Percentiles rank a stretch among this genome's conserved stretches.
phyloP scores from a whole-genome alignment of 2,113 vertebrate genomes.

The Larimichthys crocea region DNA sequence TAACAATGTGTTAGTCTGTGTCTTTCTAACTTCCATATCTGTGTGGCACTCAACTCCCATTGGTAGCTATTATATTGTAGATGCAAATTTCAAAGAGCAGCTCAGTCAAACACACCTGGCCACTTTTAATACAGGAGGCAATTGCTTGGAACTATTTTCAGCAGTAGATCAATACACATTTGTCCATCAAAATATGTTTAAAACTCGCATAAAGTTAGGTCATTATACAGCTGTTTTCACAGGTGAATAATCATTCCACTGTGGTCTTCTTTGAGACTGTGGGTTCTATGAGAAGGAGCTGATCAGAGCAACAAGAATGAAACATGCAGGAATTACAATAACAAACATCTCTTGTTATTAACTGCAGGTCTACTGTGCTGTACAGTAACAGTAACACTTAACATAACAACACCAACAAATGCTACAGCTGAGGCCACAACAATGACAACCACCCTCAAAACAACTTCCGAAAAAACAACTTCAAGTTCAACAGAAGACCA shows the following conservation, averaged over 20 bases:
- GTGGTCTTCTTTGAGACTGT: not conserved
- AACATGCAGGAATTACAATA: too few relatives aligned
- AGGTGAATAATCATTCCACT: not conserved
- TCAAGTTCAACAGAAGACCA: not conserved
- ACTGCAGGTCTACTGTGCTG: conserved; percentile 47
- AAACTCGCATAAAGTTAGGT: not conserved
- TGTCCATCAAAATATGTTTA: too few relatives aligned
- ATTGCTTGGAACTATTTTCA: not conserved
- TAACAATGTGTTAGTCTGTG: not conserved
- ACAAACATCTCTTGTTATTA: not conserved
- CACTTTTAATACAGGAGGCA: not conserved
- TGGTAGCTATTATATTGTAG: too few relatives aligned
- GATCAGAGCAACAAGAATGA: not conserved
- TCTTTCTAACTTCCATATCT: not conserved
- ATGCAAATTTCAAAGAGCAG: too few relatives aligned
- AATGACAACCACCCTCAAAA: too few relatives aligned
- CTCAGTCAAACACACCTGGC: too few relatives aligned
- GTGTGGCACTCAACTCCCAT: too few relatives aligned
- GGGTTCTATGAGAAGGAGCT: not conserved
- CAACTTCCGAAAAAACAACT: not conserved
- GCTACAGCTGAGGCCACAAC: too few relatives aligned
- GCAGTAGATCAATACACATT: not conserved
- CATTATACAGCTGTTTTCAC: not conserved
- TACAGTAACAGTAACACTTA: not conserved
- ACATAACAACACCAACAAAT: not conserved